Percentiles rank a stretch among this genome's conserved stretches.
Conservation (phyloP, 1,140 invertebrate genomes). For the Saccostrea cuccullata region DNA sequence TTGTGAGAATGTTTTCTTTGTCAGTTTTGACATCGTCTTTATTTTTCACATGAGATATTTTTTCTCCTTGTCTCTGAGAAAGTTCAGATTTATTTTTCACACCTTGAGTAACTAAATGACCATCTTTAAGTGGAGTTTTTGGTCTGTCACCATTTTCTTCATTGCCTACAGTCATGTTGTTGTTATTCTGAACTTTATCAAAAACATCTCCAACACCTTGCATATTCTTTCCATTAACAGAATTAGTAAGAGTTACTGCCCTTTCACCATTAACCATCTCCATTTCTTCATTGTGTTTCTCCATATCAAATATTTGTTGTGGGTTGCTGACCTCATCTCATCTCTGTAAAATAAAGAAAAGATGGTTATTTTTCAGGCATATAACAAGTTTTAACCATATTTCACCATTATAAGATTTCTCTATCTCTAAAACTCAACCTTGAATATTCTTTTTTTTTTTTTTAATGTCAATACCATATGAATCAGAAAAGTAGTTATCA, state of each 20-base stretch:
- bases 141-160: not conserved
- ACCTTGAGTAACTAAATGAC: not conserved
- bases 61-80: not conserved
- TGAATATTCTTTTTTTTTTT: no score
- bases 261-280: conserved; percentile 16
- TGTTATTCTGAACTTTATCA: not conserved
- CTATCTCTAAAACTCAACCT: no score
- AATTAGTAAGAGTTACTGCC: conserved; percentile 12
- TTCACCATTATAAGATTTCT: no score
- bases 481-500: no score
- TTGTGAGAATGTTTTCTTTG: not conserved
- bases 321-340: not conserved
- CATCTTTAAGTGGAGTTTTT: not conserved
- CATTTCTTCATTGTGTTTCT: not conserved
- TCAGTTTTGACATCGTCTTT: not conserved
- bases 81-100: not conserved
- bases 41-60: not conserved
- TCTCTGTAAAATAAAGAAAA: not conserved
- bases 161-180: not conserved
- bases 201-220: not conserved
- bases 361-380: no score
- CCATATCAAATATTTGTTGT: not conserved
- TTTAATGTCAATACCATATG: no score
- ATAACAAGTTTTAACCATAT: no score
- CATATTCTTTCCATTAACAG: not conserved